These are phyloP conservation scores for Penaeus indicus DNA, from an alignment of 1,140 invertebrate species.

Conservation along the genomic window DNA sequence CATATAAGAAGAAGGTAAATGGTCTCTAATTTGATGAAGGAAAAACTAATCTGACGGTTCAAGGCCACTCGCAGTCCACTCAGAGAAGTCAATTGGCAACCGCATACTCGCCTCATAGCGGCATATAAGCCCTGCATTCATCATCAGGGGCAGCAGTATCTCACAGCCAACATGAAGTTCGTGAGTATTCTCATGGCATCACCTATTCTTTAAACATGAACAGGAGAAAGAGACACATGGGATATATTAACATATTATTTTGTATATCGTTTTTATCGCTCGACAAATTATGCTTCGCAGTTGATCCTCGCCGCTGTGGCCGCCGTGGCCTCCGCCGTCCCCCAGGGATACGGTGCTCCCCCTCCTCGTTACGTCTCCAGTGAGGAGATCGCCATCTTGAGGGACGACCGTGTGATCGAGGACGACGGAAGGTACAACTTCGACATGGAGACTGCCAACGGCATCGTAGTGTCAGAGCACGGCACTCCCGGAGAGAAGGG, in stretches of 20 bases:
- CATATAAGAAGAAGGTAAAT: too few species aligned
- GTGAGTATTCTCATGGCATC: conserved; percentile 16
- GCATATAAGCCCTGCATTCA: too few species aligned
- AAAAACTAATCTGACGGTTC: too few species aligned
- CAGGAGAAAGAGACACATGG: too few species aligned
- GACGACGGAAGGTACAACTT: conserved; percentile 52
- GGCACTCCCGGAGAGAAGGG: conserved; percentile 9
- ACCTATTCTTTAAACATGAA: too few species aligned
- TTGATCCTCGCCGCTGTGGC: conserved; percentile 45
- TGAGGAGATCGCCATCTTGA: conserved; percentile 17
- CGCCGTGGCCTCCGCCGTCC: conserved; percentile 36
- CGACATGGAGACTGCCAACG: conserved; percentile 43
- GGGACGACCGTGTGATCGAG: conserved; percentile 40
- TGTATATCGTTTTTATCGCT: too few species aligned
- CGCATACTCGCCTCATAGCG: too few species aligned
- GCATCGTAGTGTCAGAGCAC: conserved; percentile 33
- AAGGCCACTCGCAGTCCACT: too few species aligned
- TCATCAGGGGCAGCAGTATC: conserved; percentile 6
- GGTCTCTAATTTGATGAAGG: too few species aligned
- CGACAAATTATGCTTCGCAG: background rate
- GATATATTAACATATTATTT: too few species aligned
- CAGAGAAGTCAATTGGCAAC: too few species aligned
- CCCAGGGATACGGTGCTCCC: background rate
- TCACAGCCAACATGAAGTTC: conserved; percentile 41
- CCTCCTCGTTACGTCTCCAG: background rate